A percentile compares a stretch with the other conserved stretches of the same genome.
Conservation (phyloP, 92 coral and sea anemone genomes). For the Desmophyllum pertusum region DNA sequence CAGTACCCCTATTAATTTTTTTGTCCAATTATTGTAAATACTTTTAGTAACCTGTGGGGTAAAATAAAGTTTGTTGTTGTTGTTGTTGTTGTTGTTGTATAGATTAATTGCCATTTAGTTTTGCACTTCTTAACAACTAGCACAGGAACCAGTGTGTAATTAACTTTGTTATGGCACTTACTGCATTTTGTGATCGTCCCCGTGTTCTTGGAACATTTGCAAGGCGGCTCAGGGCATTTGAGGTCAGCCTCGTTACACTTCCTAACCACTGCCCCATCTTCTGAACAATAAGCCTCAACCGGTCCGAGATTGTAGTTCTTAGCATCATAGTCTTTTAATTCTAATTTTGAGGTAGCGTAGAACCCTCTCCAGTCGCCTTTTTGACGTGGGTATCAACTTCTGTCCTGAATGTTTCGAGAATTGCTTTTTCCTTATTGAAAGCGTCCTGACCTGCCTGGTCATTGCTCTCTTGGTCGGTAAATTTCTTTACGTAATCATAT, state of each 20-base stretch:
- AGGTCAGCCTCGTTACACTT: constrained; percentile 57
- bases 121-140: too few species aligned
- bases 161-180: constrained; percentile 26
- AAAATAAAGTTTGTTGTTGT: too few species aligned
- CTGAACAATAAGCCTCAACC: constrained; percentile 83
- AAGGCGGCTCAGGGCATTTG: constrained; percentile 13
- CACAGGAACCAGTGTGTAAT: too few species aligned
- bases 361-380: constrained; percentile 53
- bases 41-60: too few species aligned
- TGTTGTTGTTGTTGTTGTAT: too few species aligned
- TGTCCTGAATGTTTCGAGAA: constrained; percentile 2
- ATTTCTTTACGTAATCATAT: constrained; percentile 45
- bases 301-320: constrained; percentile 56
- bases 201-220: constrained; percentile 32
- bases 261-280: constrained; percentile 81
- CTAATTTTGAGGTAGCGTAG: constrained; percentile 53
- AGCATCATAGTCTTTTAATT: constrained; percentile 31
- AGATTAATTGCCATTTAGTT: too few species aligned
- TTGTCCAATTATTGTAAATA: too few species aligned
- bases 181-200: constrained; percentile 81
- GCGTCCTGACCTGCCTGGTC: constrained; percentile 57
- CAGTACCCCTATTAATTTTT: too few species aligned
- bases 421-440: constrained; percentile 31
- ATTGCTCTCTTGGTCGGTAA: constrained; percentile 52
- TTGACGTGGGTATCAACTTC: constrained; percentile 22